These are phyloP conservation scores for Harpagoxenus sublaevis DNA, from an alignment of 2,888 invertebrate genomes.

Conservation along the genomic window DNA sequence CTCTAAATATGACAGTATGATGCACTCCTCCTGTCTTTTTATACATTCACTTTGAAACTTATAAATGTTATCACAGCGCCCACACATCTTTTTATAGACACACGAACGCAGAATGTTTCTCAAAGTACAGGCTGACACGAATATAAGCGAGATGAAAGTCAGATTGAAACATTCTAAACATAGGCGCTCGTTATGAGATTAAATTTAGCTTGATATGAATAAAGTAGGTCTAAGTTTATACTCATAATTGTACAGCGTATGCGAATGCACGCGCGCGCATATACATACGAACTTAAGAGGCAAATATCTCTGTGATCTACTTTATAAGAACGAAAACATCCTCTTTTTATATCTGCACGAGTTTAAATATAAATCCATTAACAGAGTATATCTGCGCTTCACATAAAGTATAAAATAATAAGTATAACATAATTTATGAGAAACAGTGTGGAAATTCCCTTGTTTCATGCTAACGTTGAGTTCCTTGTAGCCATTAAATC, in stretches of 20 bases:
- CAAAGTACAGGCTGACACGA: background rate
- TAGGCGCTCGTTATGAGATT: conserved; percentile 3
- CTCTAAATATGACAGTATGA: background rate
- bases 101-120: background rate
- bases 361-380: conserved; percentile 37
- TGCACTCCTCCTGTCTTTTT: background rate
- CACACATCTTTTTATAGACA: background rate
- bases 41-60: background rate
- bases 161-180: conserved; percentile 2
- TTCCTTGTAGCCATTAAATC: background rate
- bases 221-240: conserved; percentile 20
- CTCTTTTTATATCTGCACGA: conserved; percentile 1
- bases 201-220: conserved; percentile 28
- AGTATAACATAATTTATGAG: background rate
- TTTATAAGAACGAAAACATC: background rate
- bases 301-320: background rate
- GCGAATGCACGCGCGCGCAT: background rate
- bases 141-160: conserved; percentile 16
- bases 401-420: conserved; percentile 1
- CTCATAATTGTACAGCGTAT: background rate
- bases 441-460: background rate
- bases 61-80: background rate
- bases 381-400: background rate
- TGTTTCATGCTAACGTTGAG: background rate
- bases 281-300: background rate